Evolutionary conservation across 35 echinoderm and acorn worm genomes (phyloP).

Genomic region (Apostichopus parvimensis): DNA sequence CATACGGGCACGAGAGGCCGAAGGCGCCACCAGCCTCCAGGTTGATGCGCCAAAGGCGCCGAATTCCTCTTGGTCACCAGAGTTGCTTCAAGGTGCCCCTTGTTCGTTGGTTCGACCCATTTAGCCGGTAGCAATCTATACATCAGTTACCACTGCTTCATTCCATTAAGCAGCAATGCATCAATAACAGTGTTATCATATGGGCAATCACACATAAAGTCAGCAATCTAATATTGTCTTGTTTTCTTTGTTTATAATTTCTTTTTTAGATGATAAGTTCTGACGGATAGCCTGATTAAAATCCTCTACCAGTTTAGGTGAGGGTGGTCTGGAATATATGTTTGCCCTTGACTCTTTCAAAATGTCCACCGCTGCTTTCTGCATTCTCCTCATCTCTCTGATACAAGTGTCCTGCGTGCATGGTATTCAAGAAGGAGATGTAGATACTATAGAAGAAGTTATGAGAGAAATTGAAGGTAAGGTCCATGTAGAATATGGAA

Average conservation of each 20-base stretch:
- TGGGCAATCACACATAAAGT: too few species aligned
- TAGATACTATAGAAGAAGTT: slow-evolving; percentile 19
- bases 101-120: not conserved
- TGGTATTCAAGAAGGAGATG: slow-evolving; percentile 10
- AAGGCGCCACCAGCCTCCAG: too few species aligned
- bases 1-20: too few species aligned
- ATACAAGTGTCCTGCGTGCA: not conserved
- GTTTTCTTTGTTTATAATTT: not conserved
- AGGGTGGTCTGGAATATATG: slow-evolving; percentile 13
- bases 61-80: too few species aligned
- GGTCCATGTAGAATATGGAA: too few species aligned
- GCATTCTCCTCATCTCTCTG: not conserved
- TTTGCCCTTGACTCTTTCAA: slow-evolving; percentile 38
- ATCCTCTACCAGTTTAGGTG: slow-evolving; percentile 5
- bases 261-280: not conserved
- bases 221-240: too few species aligned
- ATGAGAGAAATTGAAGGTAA: slow-evolving; percentile 22
- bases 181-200: not conserved
- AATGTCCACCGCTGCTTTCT: slow-evolving; percentile 31
- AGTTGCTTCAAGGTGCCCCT: too few species aligned
- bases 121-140: not conserved
- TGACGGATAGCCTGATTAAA: not conserved
- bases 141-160: not conserved
- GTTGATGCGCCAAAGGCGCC: too few species aligned
- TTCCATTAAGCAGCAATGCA: not conserved